Evolutionary conservation across 2,888 invertebrate genomes (phyloP).

Genomic region (Andrena chrysosceles): DNA sequence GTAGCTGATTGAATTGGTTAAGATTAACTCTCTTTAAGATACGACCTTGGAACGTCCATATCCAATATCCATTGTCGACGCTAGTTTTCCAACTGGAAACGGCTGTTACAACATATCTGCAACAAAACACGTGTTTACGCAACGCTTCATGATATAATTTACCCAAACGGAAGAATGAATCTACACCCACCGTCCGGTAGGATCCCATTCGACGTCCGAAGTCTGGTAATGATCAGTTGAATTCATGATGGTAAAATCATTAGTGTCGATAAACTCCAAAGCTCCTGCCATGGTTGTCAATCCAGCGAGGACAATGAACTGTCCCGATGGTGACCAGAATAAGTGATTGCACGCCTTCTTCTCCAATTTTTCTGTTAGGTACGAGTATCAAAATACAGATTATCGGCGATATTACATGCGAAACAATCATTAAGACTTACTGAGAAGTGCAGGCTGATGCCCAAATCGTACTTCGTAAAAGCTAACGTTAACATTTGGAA

Average conservation of each 20-base stretch:
- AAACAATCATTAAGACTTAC: slow-evolving; percentile 86
- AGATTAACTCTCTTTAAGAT: slow-evolving; percentile 93
- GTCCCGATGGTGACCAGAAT: slow-evolving; percentile 98
- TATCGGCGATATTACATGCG: background rate
- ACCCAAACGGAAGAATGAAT: background rate
- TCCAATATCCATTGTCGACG: slow-evolving; percentile 96
- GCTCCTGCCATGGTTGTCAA: slow-evolving; percentile 93
- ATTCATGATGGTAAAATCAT: slow-evolving; percentile 98
- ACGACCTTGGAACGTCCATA: slow-evolving; percentile 98
- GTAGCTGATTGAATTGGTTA: slow-evolving; percentile 96
- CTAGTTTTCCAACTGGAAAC: slow-evolving; percentile 98
- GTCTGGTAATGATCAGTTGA: slow-evolving; percentile 96
- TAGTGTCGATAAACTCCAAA: slow-evolving; percentile 97
- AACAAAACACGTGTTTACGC: slow-evolving; percentile 24
- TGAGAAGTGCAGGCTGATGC: slow-evolving; percentile 94
- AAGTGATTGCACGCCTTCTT: slow-evolving; percentile 95
- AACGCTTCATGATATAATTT: background rate
- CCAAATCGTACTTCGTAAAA: slow-evolving; percentile 97
- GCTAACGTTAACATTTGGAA: slow-evolving; percentile 93
- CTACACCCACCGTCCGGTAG: slow-evolving; percentile 92
- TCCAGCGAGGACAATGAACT: slow-evolving; percentile 97
- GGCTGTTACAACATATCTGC: slow-evolving; percentile 94
- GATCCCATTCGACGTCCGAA: slow-evolving; percentile 99
- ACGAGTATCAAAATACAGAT: background rate
- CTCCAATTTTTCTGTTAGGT: slow-evolving; percentile 87